A percentile compares a stretch with the other conserved stretches of the same genome.
Conservation (phyloP, 2,888 invertebrate species). For the Tigriopus californicus region DNA sequence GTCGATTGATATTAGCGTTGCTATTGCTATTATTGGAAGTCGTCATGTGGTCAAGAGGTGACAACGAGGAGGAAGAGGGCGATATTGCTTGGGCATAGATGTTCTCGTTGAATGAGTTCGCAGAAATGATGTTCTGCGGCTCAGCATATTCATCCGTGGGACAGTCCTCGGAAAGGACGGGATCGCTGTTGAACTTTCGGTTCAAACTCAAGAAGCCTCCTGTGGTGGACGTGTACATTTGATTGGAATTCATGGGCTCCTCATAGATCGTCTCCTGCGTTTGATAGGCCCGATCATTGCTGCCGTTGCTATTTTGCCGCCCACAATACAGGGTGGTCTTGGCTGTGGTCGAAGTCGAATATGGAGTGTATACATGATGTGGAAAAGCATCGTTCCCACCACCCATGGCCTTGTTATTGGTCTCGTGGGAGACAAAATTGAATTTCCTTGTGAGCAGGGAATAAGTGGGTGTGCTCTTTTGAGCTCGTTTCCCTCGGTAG, state of each 20-base stretch:
- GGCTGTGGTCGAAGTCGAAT: not conserved
- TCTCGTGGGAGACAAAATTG: slow-evolving; percentile 23
- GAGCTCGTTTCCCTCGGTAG: slow-evolving; percentile 28
- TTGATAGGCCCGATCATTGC: not conserved
- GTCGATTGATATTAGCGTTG: not conserved
- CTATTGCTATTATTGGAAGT: not conserved
- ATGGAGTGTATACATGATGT: not conserved
- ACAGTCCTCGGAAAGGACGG: not conserved
- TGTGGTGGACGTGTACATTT: not conserved
- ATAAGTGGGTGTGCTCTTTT: not conserved
- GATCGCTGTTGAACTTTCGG: slow-evolving; percentile 6
- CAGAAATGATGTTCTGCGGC: not conserved
- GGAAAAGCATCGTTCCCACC: not conserved
- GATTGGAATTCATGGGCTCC: slow-evolving; percentile 1
- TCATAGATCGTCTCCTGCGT: slow-evolving; percentile 15
- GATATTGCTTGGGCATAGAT: not conserved
- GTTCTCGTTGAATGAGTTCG: not conserved
- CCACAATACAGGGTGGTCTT: not conserved
- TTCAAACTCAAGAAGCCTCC: slow-evolving; percentile 1
- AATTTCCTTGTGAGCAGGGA: not conserved
- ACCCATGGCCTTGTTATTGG: not conserved
- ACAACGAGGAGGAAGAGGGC: not conserved
- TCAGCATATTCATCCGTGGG: slow-evolving; percentile 14
- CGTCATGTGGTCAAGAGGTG: not conserved
- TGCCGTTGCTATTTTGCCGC: not conserved